phyloP scores from a whole-genome alignment of 2,797 vertebrate genomes.

The Myripristis murdjan region DNA sequence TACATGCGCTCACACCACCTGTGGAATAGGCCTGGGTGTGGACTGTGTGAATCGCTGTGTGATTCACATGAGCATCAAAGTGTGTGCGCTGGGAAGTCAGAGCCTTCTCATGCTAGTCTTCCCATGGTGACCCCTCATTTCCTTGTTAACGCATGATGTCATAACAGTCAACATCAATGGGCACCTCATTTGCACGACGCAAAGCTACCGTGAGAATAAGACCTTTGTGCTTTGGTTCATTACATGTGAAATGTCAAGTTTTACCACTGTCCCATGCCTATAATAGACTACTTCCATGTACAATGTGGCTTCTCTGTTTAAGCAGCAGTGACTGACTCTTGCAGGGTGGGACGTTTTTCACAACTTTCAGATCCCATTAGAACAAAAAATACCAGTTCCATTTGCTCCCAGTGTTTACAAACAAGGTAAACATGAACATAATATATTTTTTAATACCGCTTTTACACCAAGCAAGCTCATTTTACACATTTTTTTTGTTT shows the following conservation, averaged over 20 bases:
- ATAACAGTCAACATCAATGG: constrained; percentile 39
- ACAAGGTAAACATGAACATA: no score
- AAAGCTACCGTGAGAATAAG: constrained; percentile 63
- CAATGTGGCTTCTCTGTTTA: constrained; percentile 25
- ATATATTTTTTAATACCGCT: no score
- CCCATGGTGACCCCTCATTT: constrained; percentile 65
- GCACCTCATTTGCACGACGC: constrained; percentile 45
- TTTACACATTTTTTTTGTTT: no score
- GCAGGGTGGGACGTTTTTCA: constrained; percentile 17
- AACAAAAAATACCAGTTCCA: not conserved
- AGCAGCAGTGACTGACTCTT: constrained; percentile 26
- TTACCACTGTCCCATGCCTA: constrained; percentile 44
- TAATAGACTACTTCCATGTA: constrained; percentile 44
- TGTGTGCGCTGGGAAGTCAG: constrained; percentile 44
- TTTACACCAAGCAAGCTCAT: no score
- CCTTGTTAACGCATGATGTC: constrained; percentile 47
- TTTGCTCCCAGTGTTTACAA: not conserved
- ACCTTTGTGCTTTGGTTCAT: constrained; percentile 61
- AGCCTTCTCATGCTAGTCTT: constrained; percentile 75
- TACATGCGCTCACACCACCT: constrained; percentile 74
- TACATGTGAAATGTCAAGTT: constrained; percentile 49
- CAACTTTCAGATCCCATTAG: not conserved
- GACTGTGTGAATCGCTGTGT: constrained; percentile 77
- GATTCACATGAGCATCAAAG: constrained; percentile 78
- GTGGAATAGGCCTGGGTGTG: constrained; percentile 73